Conservation (phyloP, 2,888 invertebrate species). For the Zaprionus obscuricornis region DNA sequence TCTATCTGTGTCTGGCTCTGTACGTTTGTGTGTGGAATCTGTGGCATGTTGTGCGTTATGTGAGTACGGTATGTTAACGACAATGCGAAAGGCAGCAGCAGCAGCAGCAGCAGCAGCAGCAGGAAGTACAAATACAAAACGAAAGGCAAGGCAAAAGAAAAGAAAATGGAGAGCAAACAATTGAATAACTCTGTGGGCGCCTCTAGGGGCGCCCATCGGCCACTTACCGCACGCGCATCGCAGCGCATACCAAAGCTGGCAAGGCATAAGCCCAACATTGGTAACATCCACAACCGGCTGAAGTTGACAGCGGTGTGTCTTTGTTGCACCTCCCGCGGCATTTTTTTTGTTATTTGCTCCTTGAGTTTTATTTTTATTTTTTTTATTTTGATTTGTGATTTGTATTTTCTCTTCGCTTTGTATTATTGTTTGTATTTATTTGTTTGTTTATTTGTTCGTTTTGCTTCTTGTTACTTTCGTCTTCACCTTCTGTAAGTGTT, state of each 20-base stretch:
- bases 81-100: neutral
- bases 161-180: no score
- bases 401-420: conserved; percentile 12
- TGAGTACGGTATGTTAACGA: neutral
- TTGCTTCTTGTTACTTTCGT: neutral
- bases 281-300: conserved; percentile 52
- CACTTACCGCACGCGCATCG: conserved; percentile 81
- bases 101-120: no score
- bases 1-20: neutral
- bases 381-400: neutral
- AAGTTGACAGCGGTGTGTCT: conserved; percentile 26
- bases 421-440: conserved; percentile 1
- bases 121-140: no score
- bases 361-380: conserved; percentile 7
- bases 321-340: conserved; percentile 46
- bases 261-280: conserved; percentile 70
- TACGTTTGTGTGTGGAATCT: conserved; percentile 14
- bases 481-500: neutral
- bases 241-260: conserved; percentile 63
- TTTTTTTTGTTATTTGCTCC: conserved; percentile 12
- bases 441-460: neutral
- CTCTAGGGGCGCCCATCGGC: neutral
- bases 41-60: conserved; percentile 5
- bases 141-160: no score
- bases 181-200: neutral